These are phyloP conservation scores for Triplophysa yarkandensis DNA, from an alignment of 2,797 vertebrate species.

Conservation along the genomic window DNA sequence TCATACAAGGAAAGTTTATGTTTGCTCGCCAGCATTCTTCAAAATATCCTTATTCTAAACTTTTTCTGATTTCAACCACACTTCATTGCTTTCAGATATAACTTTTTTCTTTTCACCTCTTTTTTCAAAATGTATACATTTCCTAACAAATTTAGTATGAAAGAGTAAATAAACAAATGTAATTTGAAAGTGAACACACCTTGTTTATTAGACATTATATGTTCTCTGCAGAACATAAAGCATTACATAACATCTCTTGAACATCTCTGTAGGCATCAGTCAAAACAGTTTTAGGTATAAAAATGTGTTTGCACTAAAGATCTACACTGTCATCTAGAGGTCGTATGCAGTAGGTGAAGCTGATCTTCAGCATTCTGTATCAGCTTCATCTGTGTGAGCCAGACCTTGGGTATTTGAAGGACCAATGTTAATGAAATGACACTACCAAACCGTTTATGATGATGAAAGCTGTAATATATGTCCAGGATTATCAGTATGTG, in stretches of 20 bases:
- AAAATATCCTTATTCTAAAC: too few relatives aligned
- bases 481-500: constrained; percentile 44
- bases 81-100: too few relatives aligned
- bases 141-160: too few relatives aligned
- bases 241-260: constrained; percentile 20
- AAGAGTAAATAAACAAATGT: too few relatives aligned
- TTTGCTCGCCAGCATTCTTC: too few relatives aligned
- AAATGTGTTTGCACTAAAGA: constrained; percentile 19
- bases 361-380: neutral
- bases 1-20: too few relatives aligned
- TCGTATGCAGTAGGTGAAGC: constrained; percentile 35
- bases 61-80: too few relatives aligned
- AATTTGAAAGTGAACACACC: too few relatives aligned
- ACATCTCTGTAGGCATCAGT: constrained; percentile 11
- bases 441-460: constrained; percentile 46
- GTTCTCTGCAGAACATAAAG: constrained; percentile 16
- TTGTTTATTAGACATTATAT: neutral
- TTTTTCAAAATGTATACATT: too few relatives aligned
- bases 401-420: constrained; percentile 14
- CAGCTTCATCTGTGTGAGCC: neutral
- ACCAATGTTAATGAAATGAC: constrained; percentile 42
- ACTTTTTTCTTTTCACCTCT: too few relatives aligned
- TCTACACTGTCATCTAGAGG: constrained; percentile 60
- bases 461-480: constrained; percentile 46
- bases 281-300: constrained; percentile 13